A percentile compares a stretch with the other conserved stretches of the same genome.
Evolutionary conservation across 2,797 vertebrate species (phyloP).

Genomic region (Phrynocephalus vlangalii): DNA sequence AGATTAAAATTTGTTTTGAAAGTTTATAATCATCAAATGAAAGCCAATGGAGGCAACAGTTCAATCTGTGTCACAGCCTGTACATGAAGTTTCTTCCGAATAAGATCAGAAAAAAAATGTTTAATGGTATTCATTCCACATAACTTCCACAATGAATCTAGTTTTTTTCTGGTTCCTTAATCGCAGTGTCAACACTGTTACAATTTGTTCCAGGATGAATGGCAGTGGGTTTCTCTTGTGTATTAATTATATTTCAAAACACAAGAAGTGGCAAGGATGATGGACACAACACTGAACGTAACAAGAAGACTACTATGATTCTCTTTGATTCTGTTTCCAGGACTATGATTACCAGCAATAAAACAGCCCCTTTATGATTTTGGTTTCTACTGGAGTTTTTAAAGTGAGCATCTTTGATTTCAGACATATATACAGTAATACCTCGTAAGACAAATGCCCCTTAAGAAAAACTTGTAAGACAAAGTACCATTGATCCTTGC

Average conservation of each 20-base stretch:
- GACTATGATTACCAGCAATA: background rate
- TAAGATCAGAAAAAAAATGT: background rate
- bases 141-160: background rate
- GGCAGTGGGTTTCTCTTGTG: constrained; percentile 24
- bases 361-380: background rate
- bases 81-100: background rate
- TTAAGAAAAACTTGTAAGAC: no score
- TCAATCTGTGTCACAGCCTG: background rate
- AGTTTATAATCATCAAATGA: background rate
- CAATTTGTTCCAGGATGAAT: constrained; percentile 7
- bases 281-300: background rate
- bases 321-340: background rate
- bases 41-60: background rate
- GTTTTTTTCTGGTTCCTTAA: background rate
- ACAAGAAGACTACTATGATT: background rate
- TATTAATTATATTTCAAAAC: constrained; percentile 38
- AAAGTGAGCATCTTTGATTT: background rate
- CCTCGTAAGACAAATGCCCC: no score
- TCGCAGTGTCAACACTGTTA: constrained; percentile 13
- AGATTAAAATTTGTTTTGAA: background rate
- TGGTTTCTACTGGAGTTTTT: background rate
- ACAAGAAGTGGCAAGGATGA: background rate
- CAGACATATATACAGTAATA: background rate
- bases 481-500: no score
- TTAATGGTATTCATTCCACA: background rate